Evolutionary conservation across 2,797 vertebrate genomes (phyloP).

Genomic region (Sebastiscus tertius): DNA sequence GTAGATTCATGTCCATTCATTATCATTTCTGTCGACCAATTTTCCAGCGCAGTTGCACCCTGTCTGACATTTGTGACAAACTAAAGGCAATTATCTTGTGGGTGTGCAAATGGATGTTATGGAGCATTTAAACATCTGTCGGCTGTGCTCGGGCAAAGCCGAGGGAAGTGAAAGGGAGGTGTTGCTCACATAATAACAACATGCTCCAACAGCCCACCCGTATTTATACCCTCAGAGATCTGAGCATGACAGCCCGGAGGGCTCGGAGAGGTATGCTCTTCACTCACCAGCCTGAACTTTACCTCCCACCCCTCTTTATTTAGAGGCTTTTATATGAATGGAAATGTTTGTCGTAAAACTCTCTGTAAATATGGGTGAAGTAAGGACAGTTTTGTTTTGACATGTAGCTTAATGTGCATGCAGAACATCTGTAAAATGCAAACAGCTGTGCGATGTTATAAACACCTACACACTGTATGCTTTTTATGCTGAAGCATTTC

Average conservation of each 20-base stretch:
- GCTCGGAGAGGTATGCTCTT: conserved; percentile 10
- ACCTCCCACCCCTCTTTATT: background rate
- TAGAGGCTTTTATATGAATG: conserved; percentile 1
- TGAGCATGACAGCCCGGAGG: conserved; percentile 4
- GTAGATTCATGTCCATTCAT: background rate
- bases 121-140: conserved; percentile 50
- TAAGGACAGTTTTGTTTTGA: conserved; percentile 21
- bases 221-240: background rate
- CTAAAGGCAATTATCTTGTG: background rate
- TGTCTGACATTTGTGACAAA: background rate
- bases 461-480: conserved; percentile 24
- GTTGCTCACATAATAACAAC: conserved; percentile 37
- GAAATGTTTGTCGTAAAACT: background rate
- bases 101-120: conserved; percentile 24
- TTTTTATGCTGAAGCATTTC: background rate
- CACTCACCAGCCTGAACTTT: background rate
- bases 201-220: conserved; percentile 60
- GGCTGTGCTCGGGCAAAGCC: background rate
- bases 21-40: background rate
- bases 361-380: conserved; percentile 1
- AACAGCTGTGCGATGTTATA: conserved; percentile 38
- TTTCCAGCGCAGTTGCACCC: background rate
- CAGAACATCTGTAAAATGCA: conserved; percentile 21
- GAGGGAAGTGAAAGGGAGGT: conserved; percentile 26
- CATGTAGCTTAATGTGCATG: background rate